Percentiles rank a stretch among this genome's conserved stretches.
Evolutionary conservation across 2,113 vertebrate species (phyloP).

Genomic region (Labeo catla): DNA sequence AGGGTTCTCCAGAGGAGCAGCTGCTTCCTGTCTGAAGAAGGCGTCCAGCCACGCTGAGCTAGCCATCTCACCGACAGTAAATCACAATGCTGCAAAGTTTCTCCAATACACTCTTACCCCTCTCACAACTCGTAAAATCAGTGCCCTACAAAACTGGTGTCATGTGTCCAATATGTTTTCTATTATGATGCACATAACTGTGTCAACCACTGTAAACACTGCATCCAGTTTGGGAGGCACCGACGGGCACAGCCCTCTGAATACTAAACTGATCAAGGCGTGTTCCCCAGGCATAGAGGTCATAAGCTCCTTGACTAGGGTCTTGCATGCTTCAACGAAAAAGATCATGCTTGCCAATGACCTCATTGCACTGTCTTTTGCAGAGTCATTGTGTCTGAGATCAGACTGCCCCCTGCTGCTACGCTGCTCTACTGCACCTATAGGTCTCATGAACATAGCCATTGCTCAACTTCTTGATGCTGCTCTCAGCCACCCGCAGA

Average conservation of each 20-base stretch:
- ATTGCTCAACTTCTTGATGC: neutral
- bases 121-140: neutral
- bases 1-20: conserved; percentile 29
- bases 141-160: conserved; percentile 20
- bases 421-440: conserved; percentile 1
- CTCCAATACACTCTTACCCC: neutral
- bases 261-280: neutral
- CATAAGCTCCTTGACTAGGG: neutral
- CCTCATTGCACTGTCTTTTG: conserved; percentile 24
- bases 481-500: neutral
- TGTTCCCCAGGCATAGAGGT: conserved; percentile 5
- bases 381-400: conserved; percentile 26
- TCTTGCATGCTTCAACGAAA: conserved; percentile 3
- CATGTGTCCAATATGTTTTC: conserved; percentile 11
- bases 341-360: conserved; percentile 24
- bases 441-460: neutral
- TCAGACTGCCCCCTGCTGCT: conserved; percentile 44
- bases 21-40: conserved; percentile 53
- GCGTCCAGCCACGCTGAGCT: conserved; percentile 10
- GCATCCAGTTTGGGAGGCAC: neutral
- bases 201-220: neutral
- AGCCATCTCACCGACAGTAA: conserved; percentile 27
- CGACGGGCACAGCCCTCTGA: neutral
- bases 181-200: conserved; percentile 12
- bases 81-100: conserved; percentile 18